Evolutionary conservation across 2,113 vertebrate species (phyloP).

Genomic region (Platanista minor): DNA sequence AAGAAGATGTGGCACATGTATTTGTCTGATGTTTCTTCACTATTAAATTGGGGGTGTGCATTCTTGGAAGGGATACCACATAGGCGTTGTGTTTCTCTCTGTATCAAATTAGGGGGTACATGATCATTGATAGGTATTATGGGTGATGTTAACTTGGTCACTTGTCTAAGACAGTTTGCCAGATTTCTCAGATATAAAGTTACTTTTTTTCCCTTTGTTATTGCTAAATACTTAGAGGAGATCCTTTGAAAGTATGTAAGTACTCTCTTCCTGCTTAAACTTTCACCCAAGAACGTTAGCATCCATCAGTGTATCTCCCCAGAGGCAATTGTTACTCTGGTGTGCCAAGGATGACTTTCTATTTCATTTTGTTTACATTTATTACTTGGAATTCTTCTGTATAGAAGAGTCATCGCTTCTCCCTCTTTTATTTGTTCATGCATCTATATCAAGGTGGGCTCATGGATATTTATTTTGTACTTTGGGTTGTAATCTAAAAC

Average conservation of each 20-base stretch:
- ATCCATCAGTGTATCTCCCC: neutral
- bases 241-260: neutral
- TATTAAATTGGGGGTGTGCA: neutral
- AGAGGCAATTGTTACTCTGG: neutral
- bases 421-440: neutral
- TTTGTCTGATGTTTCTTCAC: neutral
- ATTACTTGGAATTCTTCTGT: neutral
- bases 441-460: neutral
- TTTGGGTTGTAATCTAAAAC: neutral
- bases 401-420: neutral
- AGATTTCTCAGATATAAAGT: neutral
- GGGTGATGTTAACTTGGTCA: neutral
- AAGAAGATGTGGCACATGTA: no score
- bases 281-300: neutral
- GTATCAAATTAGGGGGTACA: accelerated
- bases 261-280: neutral
- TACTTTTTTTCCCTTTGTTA: neutral
- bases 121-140: no score
- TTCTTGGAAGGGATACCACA: no score
- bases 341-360: neutral
- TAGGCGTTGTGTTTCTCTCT: no score
- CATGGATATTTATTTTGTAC: neutral
- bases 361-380: neutral
- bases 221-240: neutral
- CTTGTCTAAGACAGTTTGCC: neutral